phyloP scores from a whole-genome alignment of 2,888 invertebrate species.

The Ypsolopha sequella region DNA sequence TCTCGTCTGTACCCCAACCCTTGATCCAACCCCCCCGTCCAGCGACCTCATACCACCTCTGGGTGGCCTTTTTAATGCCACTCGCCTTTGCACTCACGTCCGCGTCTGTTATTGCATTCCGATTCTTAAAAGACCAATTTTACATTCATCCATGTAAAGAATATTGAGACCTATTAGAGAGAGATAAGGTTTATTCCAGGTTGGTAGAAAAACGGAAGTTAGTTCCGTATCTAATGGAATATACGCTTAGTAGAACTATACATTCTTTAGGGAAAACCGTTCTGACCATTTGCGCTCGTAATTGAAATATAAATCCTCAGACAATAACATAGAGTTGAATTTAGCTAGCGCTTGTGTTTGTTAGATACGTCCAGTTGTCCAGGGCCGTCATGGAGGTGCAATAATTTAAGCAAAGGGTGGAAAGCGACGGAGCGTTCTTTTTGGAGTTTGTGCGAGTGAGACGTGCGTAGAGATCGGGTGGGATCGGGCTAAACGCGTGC shows the following conservation, averaged over 20 bases:
- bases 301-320: slow-evolving; percentile 11
- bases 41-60: slow-evolving; percentile 14
- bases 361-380: slow-evolving; percentile 29
- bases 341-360: slow-evolving; percentile 12
- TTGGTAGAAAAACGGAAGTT: slow-evolving; percentile 23
- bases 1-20: slow-evolving; percentile 25
- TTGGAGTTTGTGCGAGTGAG: slow-evolving; percentile 70
- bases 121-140: slow-evolving; percentile 46
- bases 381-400: slow-evolving; percentile 47
- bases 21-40: slow-evolving; percentile 15
- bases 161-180: slow-evolving; percentile 17
- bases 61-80: slow-evolving; percentile 49
- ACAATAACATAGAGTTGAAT: slow-evolving; percentile 6
- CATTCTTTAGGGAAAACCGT: slow-evolving; percentile 52
- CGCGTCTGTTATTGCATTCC: slow-evolving; percentile 29
- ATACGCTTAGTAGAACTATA: slow-evolving; percentile 38
- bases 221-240: slow-evolving; percentile 48
- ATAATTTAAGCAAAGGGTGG: slow-evolving; percentile 71
- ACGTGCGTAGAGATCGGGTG: slow-evolving; percentile 64
- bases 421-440: slow-evolving; percentile 67
- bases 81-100: slow-evolving; percentile 33
- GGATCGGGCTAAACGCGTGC: slow-evolving; percentile 58
- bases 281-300: slow-evolving; percentile 23
- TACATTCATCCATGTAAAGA: slow-evolving; percentile 13
- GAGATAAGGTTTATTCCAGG: slow-evolving; percentile 12